Base-by-base conservation (phyloP, 2,888 invertebrate genomes). In the Leuctra nigra region DNA sequence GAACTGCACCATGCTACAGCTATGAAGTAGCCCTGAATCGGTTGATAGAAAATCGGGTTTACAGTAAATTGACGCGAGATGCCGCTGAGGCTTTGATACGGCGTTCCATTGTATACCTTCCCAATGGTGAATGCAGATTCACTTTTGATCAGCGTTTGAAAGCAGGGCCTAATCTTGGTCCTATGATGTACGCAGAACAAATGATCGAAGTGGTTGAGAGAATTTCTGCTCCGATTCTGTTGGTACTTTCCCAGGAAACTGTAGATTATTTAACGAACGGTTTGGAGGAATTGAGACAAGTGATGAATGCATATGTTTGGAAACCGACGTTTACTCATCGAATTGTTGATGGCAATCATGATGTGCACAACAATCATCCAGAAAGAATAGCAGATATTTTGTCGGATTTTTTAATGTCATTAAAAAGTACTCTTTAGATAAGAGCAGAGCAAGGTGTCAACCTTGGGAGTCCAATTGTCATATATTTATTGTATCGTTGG, bases 321-420 rank as follows among this genome's bases (percentile, higher is more conserved):
- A 67, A 11, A 0, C 61, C n/a, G 64, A 61, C 67, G 55, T 65
- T 69, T 56, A 61, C 38, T 2, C 56, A 70, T 60, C 55, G 66
- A 63, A 1, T 71, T 1, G 75, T 82, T 0, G 68, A 73, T 0
- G 84, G 83, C 0, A 71, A 73, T 36, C 84, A 84, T 61, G 82
- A 84, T 63, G 77, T 82, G 0, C 84, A 84, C 66, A 75, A 78
- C 39, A 78, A 76, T 6, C 65, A 75, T 61, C 82, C 84, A 0
- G 77, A 80, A 59, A 65, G 68, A 7, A 70, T 83, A 2, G 73
- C 73, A 64, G 75, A 79, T 0, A 64, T 73, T 55, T 72, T 78
- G 2, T 71, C 71, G 16, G 71, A 71, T 63, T 81, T 81, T 41
- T 75, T 81, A 1, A 33, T 18, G 22, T 29, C 35, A 4, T 41